phyloP scores from a whole-genome alignment of 2,113 vertebrate species.

The Colius striatus region DNA sequence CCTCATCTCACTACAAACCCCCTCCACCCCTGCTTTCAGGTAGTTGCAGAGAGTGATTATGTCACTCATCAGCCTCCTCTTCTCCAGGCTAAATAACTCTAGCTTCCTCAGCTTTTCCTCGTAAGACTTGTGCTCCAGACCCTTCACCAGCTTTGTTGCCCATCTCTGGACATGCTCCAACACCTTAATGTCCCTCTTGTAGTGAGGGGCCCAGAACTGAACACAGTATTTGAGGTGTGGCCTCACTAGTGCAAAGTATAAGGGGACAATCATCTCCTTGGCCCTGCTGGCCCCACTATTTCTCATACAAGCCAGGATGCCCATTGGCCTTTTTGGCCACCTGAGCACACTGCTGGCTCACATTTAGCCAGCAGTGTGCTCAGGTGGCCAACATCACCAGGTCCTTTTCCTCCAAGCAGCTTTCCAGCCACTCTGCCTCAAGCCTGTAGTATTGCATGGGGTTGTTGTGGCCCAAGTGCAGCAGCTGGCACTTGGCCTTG shows the following conservation, averaged over 20 bases:
- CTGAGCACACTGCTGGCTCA: background rate
- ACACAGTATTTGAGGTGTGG: rapidly evolving
- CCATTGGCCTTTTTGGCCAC: background rate
- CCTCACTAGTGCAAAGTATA: background rate
- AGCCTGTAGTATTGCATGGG: background rate
- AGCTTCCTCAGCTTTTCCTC: background rate
- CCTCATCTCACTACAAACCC: no score
- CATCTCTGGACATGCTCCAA: background rate
- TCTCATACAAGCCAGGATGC: rapidly evolving
- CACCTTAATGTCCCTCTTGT: background rate
- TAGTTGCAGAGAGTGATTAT: background rate
- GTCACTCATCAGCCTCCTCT: background rate
- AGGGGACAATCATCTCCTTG: background rate
- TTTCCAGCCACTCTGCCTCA: background rate
- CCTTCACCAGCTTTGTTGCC: background rate
- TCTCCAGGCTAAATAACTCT: background rate
- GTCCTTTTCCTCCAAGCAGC: rapidly evolving
- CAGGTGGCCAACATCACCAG: rapidly evolving
- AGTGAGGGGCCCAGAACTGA: background rate
- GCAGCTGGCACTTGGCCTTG: background rate
- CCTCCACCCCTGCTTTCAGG: background rate
- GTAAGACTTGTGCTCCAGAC: background rate
- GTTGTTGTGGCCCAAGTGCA: background rate
- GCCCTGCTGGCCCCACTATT: background rate
- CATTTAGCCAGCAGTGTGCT: rapidly evolving